Conservation (phyloP, 2,113 vertebrate species). For the Raja brachyura region DNA sequence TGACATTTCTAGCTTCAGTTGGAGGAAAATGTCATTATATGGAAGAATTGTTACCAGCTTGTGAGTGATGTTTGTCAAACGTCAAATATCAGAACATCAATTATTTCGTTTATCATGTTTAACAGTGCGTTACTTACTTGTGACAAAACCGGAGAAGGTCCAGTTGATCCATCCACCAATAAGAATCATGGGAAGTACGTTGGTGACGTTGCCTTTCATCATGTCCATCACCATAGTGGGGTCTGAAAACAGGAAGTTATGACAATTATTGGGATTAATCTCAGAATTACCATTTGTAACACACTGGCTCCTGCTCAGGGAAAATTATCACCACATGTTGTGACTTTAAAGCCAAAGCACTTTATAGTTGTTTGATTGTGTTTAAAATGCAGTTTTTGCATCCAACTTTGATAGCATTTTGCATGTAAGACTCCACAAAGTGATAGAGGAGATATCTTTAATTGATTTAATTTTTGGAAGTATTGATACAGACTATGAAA, state of each 20-base stretch:
- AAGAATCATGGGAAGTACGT: slow-evolving; percentile 96
- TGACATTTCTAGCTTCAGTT: neutral
- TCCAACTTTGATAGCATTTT: neutral
- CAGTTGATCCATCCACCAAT: slow-evolving; percentile 99
- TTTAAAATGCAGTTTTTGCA: neutral
- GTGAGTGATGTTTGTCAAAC: neutral
- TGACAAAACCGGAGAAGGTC: slow-evolving; percentile 98
- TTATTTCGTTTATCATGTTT: neutral
- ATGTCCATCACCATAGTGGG: slow-evolving; percentile 97
- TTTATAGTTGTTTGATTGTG: neutral
- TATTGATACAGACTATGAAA: neutral
- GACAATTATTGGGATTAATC: neutral
- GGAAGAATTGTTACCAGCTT: neutral
- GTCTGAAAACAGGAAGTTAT: slow-evolving; percentile 58
- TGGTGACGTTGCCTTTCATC: slow-evolving; percentile 99
- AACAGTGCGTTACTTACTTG: slow-evolving; percentile 66
- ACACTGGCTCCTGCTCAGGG: neutral
- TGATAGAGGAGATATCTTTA: neutral
- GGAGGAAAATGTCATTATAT: neutral
- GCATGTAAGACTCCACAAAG: neutral
- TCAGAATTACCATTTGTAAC: neutral
- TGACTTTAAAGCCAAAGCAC: neutral
- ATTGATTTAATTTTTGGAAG: neutral
- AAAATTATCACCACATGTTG: neutral
- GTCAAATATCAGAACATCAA: neutral